phyloP scores from a whole-genome alignment of 2,888 invertebrate species.

The Hartigia nigra region DNA sequence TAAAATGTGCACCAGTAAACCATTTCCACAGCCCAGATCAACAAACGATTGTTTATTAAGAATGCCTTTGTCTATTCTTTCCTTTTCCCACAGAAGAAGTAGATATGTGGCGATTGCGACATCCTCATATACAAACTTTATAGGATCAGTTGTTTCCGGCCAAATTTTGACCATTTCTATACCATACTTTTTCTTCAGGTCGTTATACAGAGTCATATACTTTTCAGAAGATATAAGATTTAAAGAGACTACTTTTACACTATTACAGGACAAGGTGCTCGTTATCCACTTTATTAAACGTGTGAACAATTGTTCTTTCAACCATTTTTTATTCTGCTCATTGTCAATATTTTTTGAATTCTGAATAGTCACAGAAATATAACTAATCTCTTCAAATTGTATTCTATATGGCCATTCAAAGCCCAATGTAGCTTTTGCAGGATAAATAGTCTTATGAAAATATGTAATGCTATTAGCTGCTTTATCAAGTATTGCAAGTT shows the following conservation, averaged over 20 bases:
- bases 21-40: constrained; percentile 98
- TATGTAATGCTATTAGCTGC: constrained; percentile 63
- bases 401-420: constrained; percentile 53
- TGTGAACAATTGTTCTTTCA: constrained; percentile 69
- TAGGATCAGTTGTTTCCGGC: constrained; percentile 93
- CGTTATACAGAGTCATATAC: constrained; percentile 79
- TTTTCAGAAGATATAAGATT: constrained; percentile 74
- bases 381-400: constrained; percentile 31
- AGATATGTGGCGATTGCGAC: constrained; percentile 93
- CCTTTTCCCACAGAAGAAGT: constrained; percentile 80
- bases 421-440: constrained; percentile 64
- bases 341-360: constrained; percentile 22
- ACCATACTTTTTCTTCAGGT: constrained; percentile 84
- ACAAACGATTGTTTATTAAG: constrained; percentile 76
- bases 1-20: constrained; percentile 88
- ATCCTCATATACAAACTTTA: constrained; percentile 97
- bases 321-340: constrained; percentile 66
- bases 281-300: constrained; percentile 75
- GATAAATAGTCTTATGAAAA: constrained; percentile 65
- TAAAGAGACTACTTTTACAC: constrained; percentile 63
- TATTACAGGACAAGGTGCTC: constrained; percentile 33
- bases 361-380: constrained; percentile 24
- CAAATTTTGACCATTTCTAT: constrained; percentile 81
- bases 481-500: constrained; percentile 61
- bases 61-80: constrained; percentile 63